Evolutionary conservation across 2,797 vertebrate species (phyloP), one percentile per base, ranked within the genome.

Genomic region (Sternotherus odoratus): DNA sequence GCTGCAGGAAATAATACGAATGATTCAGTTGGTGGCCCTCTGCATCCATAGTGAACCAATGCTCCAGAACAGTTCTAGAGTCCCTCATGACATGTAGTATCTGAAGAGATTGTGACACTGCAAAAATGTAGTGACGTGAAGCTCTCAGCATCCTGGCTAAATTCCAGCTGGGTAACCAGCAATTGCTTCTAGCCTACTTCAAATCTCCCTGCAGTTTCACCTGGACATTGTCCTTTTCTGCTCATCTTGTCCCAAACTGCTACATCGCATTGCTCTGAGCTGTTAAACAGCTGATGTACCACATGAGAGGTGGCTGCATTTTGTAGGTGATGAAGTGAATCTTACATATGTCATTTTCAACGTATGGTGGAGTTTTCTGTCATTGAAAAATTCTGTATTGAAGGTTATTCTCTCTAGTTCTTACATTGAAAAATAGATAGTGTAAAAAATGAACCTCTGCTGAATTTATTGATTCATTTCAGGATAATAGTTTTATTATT

Each of bases 381-480:
- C 21, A 82, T 80, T 88, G 54, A 80, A 81, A 84, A 84, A 39
- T 83, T 81, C 77, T 80, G 36, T 86, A 57, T 77, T 80, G 83
- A 49, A 87, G 48, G 51, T 63, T 53, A 63, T 60, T 21, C 48
- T 54, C 48, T 39, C 24, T 80, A 81, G 51, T 81, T 81, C 63
- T 84, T 87, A 79, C 88, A 75, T 39, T 79, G 46, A 91, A 85
- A 91, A 88, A 51, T 57, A 48, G 72, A 57, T 53, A 54, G 69
- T 53, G 49, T 84, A 81, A 84, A 43, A 87, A 88, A 88, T 77
- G 19, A 66, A 84, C 75, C 54, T 92, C 82, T 36, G 12, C 49
- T 66, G 54, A 84, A 77, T 91, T 94, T 91, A 93, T 95, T 56
- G 56, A 88, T 96, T 72, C 19, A 85, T 46, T 95, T 95, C 36